These are phyloP conservation scores for Sminthurinus aureus DNA, from an alignment of 2,888 invertebrate species.

Conservation along the genomic window DNA sequence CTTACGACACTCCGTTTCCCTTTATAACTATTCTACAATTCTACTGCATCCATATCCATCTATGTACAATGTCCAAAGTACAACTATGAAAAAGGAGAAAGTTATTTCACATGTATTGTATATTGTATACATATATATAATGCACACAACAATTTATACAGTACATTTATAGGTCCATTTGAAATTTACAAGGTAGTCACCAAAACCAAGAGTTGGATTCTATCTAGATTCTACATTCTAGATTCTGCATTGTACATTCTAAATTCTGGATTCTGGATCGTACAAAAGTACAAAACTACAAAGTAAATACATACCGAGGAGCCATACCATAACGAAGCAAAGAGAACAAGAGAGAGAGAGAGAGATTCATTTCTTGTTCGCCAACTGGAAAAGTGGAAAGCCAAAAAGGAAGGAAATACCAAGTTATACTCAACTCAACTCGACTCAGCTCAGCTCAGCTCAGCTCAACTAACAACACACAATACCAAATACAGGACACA, in stretches of 20 bases:
- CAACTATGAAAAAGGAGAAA: background rate
- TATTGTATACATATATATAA: background rate
- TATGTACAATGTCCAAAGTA: too few species aligned
- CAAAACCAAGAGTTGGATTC: background rate
- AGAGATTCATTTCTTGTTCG: slow-evolving; percentile 12
- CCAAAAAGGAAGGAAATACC: background rate
- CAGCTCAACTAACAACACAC: background rate
- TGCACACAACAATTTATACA: background rate
- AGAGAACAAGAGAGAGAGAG: slow-evolving; percentile 1
- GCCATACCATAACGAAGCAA: background rate
- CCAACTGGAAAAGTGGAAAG: slow-evolving; percentile 17
- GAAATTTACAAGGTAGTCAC: slow-evolving; percentile 14
- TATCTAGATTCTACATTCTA: background rate
- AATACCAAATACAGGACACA: background rate
- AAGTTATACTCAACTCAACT: background rate
- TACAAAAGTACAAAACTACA: too few species aligned
- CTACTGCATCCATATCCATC: too few species aligned
- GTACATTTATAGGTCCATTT: background rate
- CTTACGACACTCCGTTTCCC: background rate
- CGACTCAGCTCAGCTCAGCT: too few species aligned
- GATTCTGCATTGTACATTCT: background rate
- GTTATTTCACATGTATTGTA: background rate
- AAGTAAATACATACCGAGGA: too few species aligned
- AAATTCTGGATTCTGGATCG: too few species aligned
- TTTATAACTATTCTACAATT: background rate